phyloP scores from a whole-genome alignment of 2,113 vertebrate species.

The Thunnus thynnus region DNA sequence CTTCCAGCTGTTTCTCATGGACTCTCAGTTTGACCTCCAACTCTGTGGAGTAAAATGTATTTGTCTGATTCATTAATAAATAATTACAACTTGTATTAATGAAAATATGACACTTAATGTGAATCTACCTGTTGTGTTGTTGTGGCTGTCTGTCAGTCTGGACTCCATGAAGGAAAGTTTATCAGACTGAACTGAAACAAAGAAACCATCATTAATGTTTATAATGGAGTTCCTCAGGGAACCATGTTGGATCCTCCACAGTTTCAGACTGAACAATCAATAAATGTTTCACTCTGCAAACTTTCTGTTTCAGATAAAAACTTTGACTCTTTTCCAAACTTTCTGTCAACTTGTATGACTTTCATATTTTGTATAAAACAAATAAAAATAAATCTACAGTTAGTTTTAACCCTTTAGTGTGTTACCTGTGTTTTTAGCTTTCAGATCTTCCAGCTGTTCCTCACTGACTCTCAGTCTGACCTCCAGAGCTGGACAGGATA shows the following conservation, averaged over 20 bases:
- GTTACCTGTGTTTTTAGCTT: conserved; percentile 12
- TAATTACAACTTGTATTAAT: no score
- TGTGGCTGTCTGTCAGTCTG: not conserved
- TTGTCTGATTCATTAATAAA: not conserved
- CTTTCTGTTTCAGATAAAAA: no score
- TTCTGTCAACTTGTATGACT: no score
- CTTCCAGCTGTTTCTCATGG: not conserved
- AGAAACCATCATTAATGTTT: not conserved
- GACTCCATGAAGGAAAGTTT: not conserved
- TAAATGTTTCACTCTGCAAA: no score
- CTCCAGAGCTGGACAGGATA: conserved; percentile 30
- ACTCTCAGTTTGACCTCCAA: not conserved
- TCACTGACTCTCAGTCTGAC: conserved; percentile 22
- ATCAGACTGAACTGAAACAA: not conserved
- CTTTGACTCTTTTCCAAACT: no score
- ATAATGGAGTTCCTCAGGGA: no score
- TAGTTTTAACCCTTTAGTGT: not conserved
- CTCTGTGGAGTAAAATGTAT: not conserved
- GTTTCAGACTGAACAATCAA: no score
- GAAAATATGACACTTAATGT: not conserved
- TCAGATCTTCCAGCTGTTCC: conserved; percentile 37
- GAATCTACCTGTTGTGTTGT: not conserved
- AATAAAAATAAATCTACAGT: no score
- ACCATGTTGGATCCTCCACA: no score
- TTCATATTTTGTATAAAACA: no score